phyloP scores from a whole-genome alignment of 2,797 vertebrate species.

The Chelonia mydas region DNA sequence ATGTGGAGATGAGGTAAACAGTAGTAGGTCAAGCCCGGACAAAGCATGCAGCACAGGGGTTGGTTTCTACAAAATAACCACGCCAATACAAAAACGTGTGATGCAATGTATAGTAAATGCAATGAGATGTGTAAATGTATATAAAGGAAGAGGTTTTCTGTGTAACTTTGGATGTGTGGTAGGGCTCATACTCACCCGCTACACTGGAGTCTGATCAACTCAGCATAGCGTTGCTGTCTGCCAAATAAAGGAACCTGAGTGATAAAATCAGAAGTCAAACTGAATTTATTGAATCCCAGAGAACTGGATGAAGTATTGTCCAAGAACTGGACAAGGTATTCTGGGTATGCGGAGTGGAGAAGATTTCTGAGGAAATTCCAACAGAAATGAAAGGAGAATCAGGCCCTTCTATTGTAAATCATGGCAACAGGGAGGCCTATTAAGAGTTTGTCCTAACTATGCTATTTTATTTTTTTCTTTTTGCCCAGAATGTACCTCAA shows the following conservation, averaged over 20 bases:
- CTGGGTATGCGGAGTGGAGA: not conserved
- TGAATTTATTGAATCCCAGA: not conserved
- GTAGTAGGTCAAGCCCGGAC: not conserved
- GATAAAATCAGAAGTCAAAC: not conserved
- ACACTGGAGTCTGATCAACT: not conserved
- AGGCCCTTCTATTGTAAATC: not conserved
- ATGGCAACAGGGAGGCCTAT: not conserved
- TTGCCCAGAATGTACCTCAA: not conserved
- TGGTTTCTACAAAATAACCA: not conserved
- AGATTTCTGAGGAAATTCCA: not conserved
- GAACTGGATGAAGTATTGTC: not conserved
- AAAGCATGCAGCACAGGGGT: not conserved
- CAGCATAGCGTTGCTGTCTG: not conserved
- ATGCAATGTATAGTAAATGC: not conserved
- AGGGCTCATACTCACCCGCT: not conserved
- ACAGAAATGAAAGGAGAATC: not conserved
- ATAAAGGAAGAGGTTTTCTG: not conserved
- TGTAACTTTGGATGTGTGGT: not conserved
- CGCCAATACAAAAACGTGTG: not conserved
- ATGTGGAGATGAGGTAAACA: not conserved
- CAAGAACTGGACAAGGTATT: not conserved
- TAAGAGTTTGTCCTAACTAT: too few relatives aligned
- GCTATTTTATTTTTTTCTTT: not conserved
- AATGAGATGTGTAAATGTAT: not conserved
- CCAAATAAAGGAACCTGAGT: not conserved